These are phyloP conservation scores for Psilanteris sp. DNA, from an alignment of 1,140 invertebrate genomes.

Conservation along the genomic window DNA sequence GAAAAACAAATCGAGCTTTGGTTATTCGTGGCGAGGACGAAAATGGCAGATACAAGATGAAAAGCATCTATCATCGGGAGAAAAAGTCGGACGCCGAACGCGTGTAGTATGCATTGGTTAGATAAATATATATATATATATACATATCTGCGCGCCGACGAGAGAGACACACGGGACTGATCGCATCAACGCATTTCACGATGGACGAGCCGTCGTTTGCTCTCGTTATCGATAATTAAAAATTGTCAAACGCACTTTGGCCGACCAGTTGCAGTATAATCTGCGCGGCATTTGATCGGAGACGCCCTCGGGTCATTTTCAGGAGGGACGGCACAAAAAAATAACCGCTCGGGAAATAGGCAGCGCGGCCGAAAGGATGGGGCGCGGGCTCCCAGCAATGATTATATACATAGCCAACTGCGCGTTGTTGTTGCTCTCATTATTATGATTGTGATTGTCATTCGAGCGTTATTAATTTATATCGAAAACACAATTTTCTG, in stretches of 20 bases:
- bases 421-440: too few relatives aligned
- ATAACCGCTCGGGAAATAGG: too few relatives aligned
- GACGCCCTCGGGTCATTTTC: constrained; percentile 66
- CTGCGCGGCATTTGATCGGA: constrained; percentile 67
- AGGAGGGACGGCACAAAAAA: constrained; percentile 34
- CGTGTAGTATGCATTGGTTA: constrained; percentile 17
- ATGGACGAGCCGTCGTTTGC: constrained; percentile 52
- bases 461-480: constrained; percentile 78
- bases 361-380: too few relatives aligned
- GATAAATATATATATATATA: too few relatives aligned
- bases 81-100: constrained; percentile 42
- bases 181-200: constrained; percentile 55
- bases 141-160: too few relatives aligned
- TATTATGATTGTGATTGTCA: too few relatives aligned
- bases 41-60: constrained; percentile 55
- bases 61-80: constrained; percentile 60
- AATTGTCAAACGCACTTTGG: constrained; percentile 78
- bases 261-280: constrained; percentile 45
- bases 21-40: constrained; percentile 44
- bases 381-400: too few relatives aligned
- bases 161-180: constrained; percentile 43
- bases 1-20: constrained; percentile 26
- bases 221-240: constrained; percentile 76
- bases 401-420: too few relatives aligned
- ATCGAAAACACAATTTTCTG: constrained; percentile 80